A percentile compares a stretch with the other conserved stretches of the same genome.
These are phyloP conservation scores for Heliconius hermathena DNA, from an alignment of 1,140 invertebrate genomes.

Conservation along the genomic window DNA sequence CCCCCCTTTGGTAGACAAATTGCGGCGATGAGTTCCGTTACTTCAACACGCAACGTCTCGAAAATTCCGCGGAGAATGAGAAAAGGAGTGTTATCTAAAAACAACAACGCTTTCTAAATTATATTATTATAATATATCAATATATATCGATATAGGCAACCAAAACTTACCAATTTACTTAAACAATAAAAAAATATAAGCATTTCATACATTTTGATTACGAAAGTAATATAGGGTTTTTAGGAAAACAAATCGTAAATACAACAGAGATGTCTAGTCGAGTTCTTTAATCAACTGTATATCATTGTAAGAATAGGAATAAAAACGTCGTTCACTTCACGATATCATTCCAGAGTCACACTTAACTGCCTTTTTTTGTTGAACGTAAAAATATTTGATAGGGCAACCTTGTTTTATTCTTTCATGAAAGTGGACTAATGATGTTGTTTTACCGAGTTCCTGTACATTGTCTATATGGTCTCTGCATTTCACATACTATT, in stretches of 20 bases:
- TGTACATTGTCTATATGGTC: background rate
- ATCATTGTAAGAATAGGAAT: constrained; percentile 26
- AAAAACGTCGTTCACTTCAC: constrained; percentile 35
- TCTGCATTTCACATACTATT: background rate
- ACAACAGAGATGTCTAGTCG: background rate
- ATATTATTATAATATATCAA: too few species aligned
- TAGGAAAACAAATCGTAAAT: constrained; percentile 3
- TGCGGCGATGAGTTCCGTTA: too few species aligned
- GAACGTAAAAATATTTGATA: constrained; percentile 51
- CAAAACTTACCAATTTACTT: too few species aligned
- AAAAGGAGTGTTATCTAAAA: too few species aligned
- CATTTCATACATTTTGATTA: background rate
- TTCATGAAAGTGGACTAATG: constrained; percentile 13
- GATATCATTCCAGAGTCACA: constrained; percentile 41
- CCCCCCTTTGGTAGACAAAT: too few species aligned
- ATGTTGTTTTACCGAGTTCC: background rate
- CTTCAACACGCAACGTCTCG: too few species aligned
- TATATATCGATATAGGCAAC: too few species aligned
- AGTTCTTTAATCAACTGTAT: constrained; percentile 18
- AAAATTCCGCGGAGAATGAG: too few species aligned
- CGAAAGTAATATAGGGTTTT: background rate
- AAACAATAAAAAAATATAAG: too few species aligned
- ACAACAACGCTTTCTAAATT: too few species aligned
- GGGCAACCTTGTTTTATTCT: constrained; percentile 35
- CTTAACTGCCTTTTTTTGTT: constrained; percentile 41